Evolutionary conservation across 2,797 vertebrate species (phyloP).

Genomic region (Smutsia temminckii): DNA sequence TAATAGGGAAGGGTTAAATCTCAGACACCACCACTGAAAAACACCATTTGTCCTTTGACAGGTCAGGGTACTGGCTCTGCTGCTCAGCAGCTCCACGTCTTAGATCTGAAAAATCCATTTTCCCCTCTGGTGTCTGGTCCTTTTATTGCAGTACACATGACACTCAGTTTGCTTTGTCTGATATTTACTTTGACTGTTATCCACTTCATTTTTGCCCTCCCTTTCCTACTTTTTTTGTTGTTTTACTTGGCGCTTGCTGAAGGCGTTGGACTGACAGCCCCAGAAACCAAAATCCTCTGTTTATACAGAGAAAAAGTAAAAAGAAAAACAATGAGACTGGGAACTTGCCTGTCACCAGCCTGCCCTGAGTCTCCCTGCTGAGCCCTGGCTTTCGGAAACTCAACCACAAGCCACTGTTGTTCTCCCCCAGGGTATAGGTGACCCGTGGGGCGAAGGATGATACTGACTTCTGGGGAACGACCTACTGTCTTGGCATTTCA

Average conservation of each 20-base stretch:
- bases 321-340: background rate
- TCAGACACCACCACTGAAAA: background rate
- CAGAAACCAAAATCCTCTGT: conserved; percentile 40
- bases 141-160: background rate
- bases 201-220: conserved; percentile 44
- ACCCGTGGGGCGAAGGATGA: background rate
- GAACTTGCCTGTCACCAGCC: background rate
- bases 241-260: conserved; percentile 7
- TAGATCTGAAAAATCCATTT: background rate
- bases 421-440: background rate
- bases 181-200: conserved; percentile 57
- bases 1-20: background rate
- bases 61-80: too few species aligned
- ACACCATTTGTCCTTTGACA: background rate
- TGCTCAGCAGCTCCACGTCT: background rate
- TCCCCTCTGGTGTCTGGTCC: background rate
- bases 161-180: conserved; percentile 54
- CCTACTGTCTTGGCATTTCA: background rate
- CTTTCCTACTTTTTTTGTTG: background rate
- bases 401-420: rapidly evolving
- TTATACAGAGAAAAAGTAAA: conserved; percentile 49
- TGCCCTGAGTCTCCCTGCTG: background rate
- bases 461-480: background rate
- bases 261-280: conserved; percentile 9
- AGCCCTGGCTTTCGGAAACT: background rate